Evolutionary conservation across 2,888 invertebrate genomes (phyloP).

Genomic region (Boloria euphrosyne): DNA sequence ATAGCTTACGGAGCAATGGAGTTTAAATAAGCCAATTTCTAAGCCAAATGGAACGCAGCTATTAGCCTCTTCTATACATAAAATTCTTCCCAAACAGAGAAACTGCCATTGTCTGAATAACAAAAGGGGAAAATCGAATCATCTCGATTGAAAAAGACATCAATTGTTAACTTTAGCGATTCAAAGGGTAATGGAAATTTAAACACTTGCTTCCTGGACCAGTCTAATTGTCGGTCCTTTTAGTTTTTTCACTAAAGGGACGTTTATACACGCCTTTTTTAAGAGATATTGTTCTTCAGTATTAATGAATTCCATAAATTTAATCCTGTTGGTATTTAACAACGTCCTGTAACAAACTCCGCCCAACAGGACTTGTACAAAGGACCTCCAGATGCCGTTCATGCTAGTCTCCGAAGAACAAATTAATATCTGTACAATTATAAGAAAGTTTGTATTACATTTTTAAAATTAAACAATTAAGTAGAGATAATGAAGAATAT

Average conservation of each 20-base stretch:
- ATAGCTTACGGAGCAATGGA: neutral
- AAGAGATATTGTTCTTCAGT: no score
- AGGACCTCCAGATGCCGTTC: no score
- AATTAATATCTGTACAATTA: no score
- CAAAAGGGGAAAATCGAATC: slow-evolving; percentile 43
- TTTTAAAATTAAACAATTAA: neutral
- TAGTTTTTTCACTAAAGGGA: slow-evolving; percentile 15
- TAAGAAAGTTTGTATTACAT: no score
- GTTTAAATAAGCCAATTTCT: slow-evolving; percentile 14
- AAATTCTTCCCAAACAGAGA: slow-evolving; percentile 9
- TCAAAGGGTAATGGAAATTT: slow-evolving; percentile 78
- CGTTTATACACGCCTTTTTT: neutral
- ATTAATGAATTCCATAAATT: neutral
- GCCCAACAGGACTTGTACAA: no score
- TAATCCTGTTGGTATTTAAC: no score
- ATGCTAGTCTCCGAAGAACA: no score
- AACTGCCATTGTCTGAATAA: slow-evolving; percentile 36
- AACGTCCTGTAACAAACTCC: no score
- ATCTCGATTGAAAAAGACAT: slow-evolving; percentile 45
- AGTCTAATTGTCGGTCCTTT: slow-evolving; percentile 60
- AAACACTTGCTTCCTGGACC: slow-evolving; percentile 72
- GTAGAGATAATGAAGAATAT: neutral
- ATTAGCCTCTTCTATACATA: slow-evolving; percentile 12
- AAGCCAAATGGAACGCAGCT: slow-evolving; percentile 11
- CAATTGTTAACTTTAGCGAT: slow-evolving; percentile 53